A percentile compares a stretch with the other conserved stretches of the same genome.
These are phyloP conservation scores for Alaudala cheleensis DNA, from an alignment of 2,113 vertebrate genomes.

Conservation along the genomic window DNA sequence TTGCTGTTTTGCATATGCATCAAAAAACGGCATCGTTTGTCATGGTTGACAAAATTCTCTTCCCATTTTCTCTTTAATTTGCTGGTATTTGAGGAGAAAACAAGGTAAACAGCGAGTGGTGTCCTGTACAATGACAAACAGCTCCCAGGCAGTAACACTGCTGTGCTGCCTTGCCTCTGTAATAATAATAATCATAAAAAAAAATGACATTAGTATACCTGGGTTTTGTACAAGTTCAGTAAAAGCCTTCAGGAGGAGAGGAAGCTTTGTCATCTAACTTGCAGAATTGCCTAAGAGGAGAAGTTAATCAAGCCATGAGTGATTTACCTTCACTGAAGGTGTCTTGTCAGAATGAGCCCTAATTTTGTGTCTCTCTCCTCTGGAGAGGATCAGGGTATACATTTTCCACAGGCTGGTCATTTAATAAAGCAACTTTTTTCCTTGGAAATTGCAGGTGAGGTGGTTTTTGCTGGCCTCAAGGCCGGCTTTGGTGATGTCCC, in stretches of 20 bases:
- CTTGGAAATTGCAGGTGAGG: background rate
- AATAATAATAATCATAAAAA: background rate
- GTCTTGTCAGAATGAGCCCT: background rate
- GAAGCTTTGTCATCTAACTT: background rate
- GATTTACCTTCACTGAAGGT: background rate
- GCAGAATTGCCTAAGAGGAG: background rate
- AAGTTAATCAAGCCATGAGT: background rate
- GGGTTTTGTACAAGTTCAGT: background rate
- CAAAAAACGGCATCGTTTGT: background rate
- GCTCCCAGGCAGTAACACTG: background rate
- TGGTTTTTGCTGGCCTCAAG: background rate
- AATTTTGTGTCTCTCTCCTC: background rate
- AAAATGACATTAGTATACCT: background rate
- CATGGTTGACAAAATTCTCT: background rate
- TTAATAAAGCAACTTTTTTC: conserved; percentile 6
- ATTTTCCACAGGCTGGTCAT: conserved; percentile 29
- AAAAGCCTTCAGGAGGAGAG: background rate
- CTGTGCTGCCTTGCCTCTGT: background rate
- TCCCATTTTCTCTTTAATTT: background rate
- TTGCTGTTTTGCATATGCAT: background rate
- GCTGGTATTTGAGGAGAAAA: background rate
- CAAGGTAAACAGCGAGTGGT: background rate
- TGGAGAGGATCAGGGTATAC: background rate
- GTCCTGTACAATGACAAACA: background rate
- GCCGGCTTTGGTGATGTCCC: background rate